These are phyloP conservation scores for Papilio dardanus DNA, from an alignment of 1,140 invertebrate species.

Conservation along the genomic window DNA sequence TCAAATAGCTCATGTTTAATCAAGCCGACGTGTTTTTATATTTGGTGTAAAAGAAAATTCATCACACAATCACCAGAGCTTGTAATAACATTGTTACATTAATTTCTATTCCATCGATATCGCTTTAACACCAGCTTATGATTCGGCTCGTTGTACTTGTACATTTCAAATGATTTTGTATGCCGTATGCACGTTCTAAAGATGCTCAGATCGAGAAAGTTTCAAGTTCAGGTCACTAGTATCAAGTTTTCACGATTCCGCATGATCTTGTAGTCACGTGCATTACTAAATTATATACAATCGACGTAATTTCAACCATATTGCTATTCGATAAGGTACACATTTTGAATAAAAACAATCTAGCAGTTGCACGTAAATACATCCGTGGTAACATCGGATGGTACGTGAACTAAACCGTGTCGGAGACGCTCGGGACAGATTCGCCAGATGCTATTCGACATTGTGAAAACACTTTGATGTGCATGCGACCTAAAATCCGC, in stretches of 20 bases:
- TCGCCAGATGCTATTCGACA: slow-evolving; percentile 40
- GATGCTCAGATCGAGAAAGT: slow-evolving; percentile 31
- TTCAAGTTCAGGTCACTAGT: slow-evolving; percentile 30
- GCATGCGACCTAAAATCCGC: slow-evolving; percentile 24
- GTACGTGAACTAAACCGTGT: slow-evolving; percentile 58
- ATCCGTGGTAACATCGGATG: slow-evolving; percentile 7
- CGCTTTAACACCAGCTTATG: not conserved
- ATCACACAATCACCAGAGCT: not conserved
- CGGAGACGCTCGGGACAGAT: slow-evolving; percentile 45
- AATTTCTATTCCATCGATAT: slow-evolving; percentile 4
- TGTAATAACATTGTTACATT: not conserved
- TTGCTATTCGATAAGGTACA: slow-evolving; percentile 16
- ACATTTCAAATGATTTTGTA: not conserved
- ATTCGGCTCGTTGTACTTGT: not conserved
- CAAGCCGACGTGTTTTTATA: not conserved
- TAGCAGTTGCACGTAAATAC: not conserved
- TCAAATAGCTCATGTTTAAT: slow-evolving; percentile 5
- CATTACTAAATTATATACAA: slow-evolving; percentile 4
- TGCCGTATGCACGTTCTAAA: not conserved
- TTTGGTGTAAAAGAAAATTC: slow-evolving; percentile 9
- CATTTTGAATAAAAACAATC: not conserved
- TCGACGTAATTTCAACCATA: not conserved
- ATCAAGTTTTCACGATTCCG: slow-evolving; percentile 27
- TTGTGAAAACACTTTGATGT: slow-evolving; percentile 25
- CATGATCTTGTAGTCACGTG: slow-evolving; percentile 6